Evolutionary conservation across 2,797 vertebrate genomes (phyloP).

Genomic region (Melanotaenia trifasciata): DNA sequence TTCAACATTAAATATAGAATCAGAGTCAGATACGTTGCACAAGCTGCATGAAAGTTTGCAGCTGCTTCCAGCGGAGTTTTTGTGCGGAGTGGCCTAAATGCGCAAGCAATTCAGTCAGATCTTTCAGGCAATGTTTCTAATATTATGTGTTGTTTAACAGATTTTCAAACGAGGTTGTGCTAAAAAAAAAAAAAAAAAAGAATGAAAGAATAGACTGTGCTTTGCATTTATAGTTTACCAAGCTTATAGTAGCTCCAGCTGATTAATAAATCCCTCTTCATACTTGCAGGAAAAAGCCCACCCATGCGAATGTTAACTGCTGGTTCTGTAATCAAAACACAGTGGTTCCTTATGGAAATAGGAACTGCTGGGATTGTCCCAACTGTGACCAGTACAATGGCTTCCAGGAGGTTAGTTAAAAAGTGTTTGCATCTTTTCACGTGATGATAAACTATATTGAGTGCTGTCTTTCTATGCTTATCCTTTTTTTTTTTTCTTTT

Average conservation of each 20-base stretch:
- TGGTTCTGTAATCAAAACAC: constrained; percentile 97
- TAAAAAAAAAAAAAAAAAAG: not conserved
- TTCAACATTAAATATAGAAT: too few relatives aligned
- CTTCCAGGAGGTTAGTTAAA: constrained; percentile 90
- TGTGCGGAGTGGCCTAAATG: too few relatives aligned
- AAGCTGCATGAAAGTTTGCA: too few relatives aligned
- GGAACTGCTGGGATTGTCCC: constrained; percentile 99
- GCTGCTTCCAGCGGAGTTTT: too few relatives aligned
- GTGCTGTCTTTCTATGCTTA: not conserved
- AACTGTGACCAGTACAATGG: constrained; percentile 98
- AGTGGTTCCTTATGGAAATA: constrained; percentile 94
- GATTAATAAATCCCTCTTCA: not conserved
- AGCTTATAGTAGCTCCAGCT: not conserved
- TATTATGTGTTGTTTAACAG: not conserved
- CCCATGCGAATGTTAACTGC: constrained; percentile 91
- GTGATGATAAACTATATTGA: not conserved
- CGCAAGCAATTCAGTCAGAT: not conserved
- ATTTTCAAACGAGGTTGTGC: not conserved
- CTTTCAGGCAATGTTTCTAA: not conserved
- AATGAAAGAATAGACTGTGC: not conserved
- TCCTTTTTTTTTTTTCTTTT: not conserved
- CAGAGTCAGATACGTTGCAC: too few relatives aligned
- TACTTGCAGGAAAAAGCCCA: constrained; percentile 89
- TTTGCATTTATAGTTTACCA: not conserved
- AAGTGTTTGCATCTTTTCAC: not conserved